These are phyloP conservation scores for Nycticebus coucang DNA, from an alignment of 2,113 vertebrate species.

Conservation along the genomic window DNA sequence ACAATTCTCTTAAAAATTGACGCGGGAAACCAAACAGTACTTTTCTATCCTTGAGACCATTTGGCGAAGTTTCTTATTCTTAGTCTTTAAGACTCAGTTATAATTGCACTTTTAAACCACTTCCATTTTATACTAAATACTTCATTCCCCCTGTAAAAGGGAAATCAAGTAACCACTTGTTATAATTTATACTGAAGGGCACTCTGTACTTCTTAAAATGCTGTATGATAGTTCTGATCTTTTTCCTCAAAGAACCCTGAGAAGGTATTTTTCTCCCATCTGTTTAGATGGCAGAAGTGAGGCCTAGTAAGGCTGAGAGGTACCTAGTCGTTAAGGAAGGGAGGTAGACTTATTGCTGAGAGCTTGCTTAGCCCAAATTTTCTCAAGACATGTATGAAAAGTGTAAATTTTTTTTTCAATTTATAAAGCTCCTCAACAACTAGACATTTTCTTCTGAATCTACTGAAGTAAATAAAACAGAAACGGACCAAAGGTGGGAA, in stretches of 20 bases:
- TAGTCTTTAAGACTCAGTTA: background rate
- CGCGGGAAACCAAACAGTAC: background rate
- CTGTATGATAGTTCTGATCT: background rate
- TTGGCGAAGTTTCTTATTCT: background rate
- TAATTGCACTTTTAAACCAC: background rate
- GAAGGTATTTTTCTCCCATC: background rate
- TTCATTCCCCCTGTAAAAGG: background rate
- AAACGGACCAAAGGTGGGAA: background rate
- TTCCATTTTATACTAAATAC: background rate
- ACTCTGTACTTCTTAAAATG: background rate
- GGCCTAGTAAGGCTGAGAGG: background rate
- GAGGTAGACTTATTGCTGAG: background rate
- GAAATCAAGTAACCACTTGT: background rate
- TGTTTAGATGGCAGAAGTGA: background rate
- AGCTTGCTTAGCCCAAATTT: background rate
- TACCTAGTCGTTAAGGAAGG: background rate
- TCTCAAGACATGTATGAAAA: background rate
- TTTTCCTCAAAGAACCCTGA: background rate
- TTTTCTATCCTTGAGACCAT: background rate
- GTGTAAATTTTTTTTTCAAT: background rate
- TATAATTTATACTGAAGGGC: background rate
- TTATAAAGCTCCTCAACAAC: background rate
- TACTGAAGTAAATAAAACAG: background rate
- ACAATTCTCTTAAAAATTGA: background rate
- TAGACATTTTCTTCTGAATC: background rate